Base-by-base conservation (phyloP, 2,888 invertebrate species). In the Petrolisthes manimaculis region DNA sequence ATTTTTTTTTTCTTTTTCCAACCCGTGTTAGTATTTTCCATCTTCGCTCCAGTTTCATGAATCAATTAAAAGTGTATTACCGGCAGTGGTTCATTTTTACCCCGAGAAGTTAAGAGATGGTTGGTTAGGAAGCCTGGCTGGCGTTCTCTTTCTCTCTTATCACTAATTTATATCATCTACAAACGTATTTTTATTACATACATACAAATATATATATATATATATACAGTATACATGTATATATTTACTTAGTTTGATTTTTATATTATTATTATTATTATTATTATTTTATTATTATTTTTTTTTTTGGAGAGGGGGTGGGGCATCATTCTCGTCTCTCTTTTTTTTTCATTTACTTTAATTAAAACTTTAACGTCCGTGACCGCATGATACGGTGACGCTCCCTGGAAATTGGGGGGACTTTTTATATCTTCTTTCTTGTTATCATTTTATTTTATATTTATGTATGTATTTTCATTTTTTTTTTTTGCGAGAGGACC, bases 1-100 rank as follows among this genome's bases (percentile, higher is more conserved):
- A 8, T 51, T 21, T 78, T 81, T 21, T 21, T 81, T n/a, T 81
- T 53, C 55, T 24, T 24, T 53, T 61, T 24, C 9, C 9, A 18
- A 69, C 69, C 18, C 69, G 83, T 69, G 83, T 83, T 4, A 5
- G 51, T n/a, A 24, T 80, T 80, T 80, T 74, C 80, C 71, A 71
- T 84, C 84, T 84, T 77, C 61, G 21, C 74, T 75, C 55, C n/a
- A 75, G 83, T 84, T 84, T 75, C 84, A 75, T 55, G 84, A 77
- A 84, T 84, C 84, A 84, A 84, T 84, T 84, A 84, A 84, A 75
- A 84, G 56, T 84, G 71, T 77, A 75, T 84, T 84, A n/a, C 56
- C 75, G 75, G 56, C 77, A 37, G 56, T 61, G 77, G 21, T 6
- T 55, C 85, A 79, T 79, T 85, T 85, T 85, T 51, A 21, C 12